These are phyloP conservation scores for Phallusia fumigata DNA, from an alignment of 23 tunicate species.

Conservation along the genomic window DNA sequence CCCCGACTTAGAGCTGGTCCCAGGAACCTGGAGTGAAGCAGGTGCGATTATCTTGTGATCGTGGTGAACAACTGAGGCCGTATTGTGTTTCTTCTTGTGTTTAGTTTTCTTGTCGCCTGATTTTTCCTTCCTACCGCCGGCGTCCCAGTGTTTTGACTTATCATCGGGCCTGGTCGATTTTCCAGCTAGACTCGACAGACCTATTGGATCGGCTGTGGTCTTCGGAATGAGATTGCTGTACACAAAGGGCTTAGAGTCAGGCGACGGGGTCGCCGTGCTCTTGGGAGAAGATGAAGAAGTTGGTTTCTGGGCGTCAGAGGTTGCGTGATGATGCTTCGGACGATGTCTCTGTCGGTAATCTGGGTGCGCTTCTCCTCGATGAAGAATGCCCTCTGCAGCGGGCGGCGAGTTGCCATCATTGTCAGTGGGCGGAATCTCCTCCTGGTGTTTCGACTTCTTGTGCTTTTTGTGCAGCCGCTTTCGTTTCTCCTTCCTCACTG, in stretches of 20 bases:
- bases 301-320: not conserved
- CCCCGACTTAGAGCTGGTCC: not conserved
- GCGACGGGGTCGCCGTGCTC: not conserved
- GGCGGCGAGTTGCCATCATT: not conserved
- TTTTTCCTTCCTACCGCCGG: not conserved
- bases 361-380: not conserved
- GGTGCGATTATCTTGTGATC: slow-evolving; percentile 7
- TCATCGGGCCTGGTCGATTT: not conserved
- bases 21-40: not conserved
- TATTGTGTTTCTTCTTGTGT: not conserved
- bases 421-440: not conserved
- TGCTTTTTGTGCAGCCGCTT: slow-evolving; percentile 42
- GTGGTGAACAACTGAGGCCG: not conserved
- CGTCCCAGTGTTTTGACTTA: not conserved
- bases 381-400: not conserved
- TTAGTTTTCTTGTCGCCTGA: not conserved
- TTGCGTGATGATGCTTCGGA: slow-evolving; percentile 16
- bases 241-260: not conserved
- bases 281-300: not conserved
- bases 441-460: slow-evolving; percentile 24
- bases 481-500: slow-evolving; percentile 52
- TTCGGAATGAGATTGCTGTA: slow-evolving; percentile 66
- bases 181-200: not conserved
- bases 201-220: slow-evolving; percentile 81
- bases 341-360: slow-evolving; percentile 21